Evolutionary conservation across 2,113 vertebrate species (phyloP).

Genomic region (Brachyhypopomus occidentalis): DNA sequence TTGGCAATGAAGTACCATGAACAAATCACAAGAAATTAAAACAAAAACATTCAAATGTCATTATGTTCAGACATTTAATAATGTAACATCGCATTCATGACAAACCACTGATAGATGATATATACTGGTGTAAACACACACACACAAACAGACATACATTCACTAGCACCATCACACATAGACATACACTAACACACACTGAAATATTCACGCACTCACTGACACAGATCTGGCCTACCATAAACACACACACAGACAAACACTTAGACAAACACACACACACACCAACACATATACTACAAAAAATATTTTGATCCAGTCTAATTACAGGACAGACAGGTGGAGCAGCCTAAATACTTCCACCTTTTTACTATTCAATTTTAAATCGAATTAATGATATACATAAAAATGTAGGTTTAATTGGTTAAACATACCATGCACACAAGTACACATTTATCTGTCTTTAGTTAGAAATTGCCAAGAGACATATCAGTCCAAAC

Average conservation of each 20-base stretch:
- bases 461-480: too few relatives aligned
- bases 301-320: background rate
- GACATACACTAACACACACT: background rate
- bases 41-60: background rate
- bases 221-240: background rate
- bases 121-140: background rate
- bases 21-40: slow-evolving; percentile 8
- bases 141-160: too few relatives aligned
- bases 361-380: too few relatives aligned
- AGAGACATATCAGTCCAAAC: too few relatives aligned
- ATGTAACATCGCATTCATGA: background rate
- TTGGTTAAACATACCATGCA: too few relatives aligned
- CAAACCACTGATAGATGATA: slow-evolving; percentile 3
- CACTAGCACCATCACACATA: background rate
- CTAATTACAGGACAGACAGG: background rate
- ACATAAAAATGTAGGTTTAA: too few relatives aligned
- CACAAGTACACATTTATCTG: too few relatives aligned
- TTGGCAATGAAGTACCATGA: background rate
- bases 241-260: background rate
- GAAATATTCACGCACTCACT: background rate
- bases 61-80: slow-evolving; percentile 7
- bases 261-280: background rate
- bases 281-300: background rate
- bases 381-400: too few relatives aligned
- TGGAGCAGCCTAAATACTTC: background rate